A percentile compares a stretch with the other conserved stretches of the same genome.
These are phyloP conservation scores for Dorcus parallelipipedus DNA, from an alignment of 2,888 invertebrate species.

Conservation along the genomic window DNA sequence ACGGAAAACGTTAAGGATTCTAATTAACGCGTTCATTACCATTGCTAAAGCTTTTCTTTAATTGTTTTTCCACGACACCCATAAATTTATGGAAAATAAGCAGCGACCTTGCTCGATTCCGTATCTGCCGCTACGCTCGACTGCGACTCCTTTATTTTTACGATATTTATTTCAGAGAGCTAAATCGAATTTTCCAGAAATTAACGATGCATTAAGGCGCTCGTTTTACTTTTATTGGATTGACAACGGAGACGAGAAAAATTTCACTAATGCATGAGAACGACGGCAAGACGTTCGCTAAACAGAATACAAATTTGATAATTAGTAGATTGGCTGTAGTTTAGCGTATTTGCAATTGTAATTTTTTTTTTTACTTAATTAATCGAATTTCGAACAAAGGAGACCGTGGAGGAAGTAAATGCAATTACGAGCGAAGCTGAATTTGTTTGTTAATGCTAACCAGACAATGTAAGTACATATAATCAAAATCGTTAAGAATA, in stretches of 20 bases:
- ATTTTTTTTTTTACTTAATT: slow-evolving; percentile 11
- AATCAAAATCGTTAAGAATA: no score
- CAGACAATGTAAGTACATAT: no score
- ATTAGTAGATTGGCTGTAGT: slow-evolving; percentile 5
- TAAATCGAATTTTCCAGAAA: no score
- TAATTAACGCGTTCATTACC: slow-evolving; percentile 39
- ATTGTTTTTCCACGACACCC: slow-evolving; percentile 23
- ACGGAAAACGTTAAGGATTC: slow-evolving; percentile 32
- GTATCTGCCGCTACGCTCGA: background rate
- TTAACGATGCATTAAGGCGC: no score
- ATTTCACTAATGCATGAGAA: no score
- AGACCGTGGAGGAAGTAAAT: no score
- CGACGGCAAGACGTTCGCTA: background rate
- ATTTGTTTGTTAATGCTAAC: no score
- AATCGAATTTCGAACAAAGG: slow-evolving; percentile 9
- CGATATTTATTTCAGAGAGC: no score
- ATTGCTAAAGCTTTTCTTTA: slow-evolving; percentile 26
- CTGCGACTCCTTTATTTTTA: slow-evolving; percentile 1
- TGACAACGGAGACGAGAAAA: no score
- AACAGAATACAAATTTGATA: slow-evolving; percentile 13
- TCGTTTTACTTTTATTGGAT: no score
- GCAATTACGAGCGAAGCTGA: no score
- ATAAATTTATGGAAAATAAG: slow-evolving; percentile 11
- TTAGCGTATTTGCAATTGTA: slow-evolving; percentile 10
- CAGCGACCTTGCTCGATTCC: background rate